Base-by-base conservation (phyloP, 1,140 invertebrate genomes). In the Apis dorsata region DNA sequence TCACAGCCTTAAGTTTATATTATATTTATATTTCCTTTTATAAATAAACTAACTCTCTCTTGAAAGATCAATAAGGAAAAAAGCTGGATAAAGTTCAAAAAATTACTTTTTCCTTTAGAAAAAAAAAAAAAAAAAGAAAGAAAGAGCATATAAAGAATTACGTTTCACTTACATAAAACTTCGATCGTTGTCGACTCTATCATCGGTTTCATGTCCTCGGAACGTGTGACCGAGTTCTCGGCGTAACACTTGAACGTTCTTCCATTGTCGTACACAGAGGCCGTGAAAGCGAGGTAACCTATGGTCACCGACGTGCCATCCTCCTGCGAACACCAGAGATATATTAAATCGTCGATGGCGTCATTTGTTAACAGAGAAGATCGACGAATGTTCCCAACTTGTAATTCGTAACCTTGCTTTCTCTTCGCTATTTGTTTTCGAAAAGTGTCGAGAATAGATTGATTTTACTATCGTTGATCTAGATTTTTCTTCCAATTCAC, bases 181-280 rank as follows among this genome's bases (percentile, higher is more conserved):
- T 97, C 96, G 72, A 98, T 94, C 69, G 95, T 95, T 17, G 95
- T 94, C 2, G 95, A 94, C 53, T 95, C 95, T 76, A 96, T 95
- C 90, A 98, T 95, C 0, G 97, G 96, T 84, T 96, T 95, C 85
- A 97, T 96, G 17, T 95, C 95, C 80, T 96, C 95, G 11, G 96
- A 94, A 80, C 95, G 93, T 91, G 96, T 97, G 21, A 98, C 97
- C 68, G 96, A 94, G 93, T 99, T 99, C 86, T 96, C 95, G 0
- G 96, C 97, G 90, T 96, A 95, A 91, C 98, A 99, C 62, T 96
- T 95, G 85, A 98, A 96, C 68, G 95, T 93, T 95, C 83, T 96
- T 94, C 96, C 96, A 92, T 99, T 97, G 92, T 98, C 97, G 90
- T 96, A 97, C 51, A 97, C 95, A 3, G 96, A 96, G 2, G 97